Conservation (phyloP, 2,113 vertebrate species). For the Numida meleagris region DNA sequence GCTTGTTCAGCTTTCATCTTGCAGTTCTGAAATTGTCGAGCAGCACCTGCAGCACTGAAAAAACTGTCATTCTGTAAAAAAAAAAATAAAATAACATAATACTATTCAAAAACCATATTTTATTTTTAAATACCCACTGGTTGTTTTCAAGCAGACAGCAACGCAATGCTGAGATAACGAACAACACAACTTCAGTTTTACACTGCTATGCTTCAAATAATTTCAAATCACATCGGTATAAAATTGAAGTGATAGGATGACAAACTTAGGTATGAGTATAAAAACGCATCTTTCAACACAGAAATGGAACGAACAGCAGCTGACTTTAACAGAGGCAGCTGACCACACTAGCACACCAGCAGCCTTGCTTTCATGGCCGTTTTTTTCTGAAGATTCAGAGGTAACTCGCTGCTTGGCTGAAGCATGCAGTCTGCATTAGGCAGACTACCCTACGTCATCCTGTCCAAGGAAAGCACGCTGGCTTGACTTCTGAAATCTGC, state of each 20-base stretch:
- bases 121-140: neutral
- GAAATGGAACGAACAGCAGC: rapidly evolving
- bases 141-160: neutral
- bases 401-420: too few species aligned
- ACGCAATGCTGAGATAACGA: too few species aligned
- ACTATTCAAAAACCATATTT: neutral
- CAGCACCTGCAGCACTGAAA: conserved; percentile 52
- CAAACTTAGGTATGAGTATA: neutral
- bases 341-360: neutral
- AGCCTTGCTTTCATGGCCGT: neutral
- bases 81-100: conserved; percentile 52
- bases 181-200: neutral
- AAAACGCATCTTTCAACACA: rapidly evolving
- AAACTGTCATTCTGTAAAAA: conserved; percentile 67
- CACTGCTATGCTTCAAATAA: rapidly evolving
- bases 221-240: neutral
- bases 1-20: conserved; percentile 69
- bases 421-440: rapidly evolving
- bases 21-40: conserved; percentile 57
- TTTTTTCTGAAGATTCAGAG: rapidly evolving
- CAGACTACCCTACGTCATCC: neutral
- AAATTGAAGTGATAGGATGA: rapidly evolving
- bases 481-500: neutral
- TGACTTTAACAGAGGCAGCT: neutral
- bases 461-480: neutral